Conservation (phyloP, 2,113 vertebrate species). For the Caranx ignobilis region DNA sequence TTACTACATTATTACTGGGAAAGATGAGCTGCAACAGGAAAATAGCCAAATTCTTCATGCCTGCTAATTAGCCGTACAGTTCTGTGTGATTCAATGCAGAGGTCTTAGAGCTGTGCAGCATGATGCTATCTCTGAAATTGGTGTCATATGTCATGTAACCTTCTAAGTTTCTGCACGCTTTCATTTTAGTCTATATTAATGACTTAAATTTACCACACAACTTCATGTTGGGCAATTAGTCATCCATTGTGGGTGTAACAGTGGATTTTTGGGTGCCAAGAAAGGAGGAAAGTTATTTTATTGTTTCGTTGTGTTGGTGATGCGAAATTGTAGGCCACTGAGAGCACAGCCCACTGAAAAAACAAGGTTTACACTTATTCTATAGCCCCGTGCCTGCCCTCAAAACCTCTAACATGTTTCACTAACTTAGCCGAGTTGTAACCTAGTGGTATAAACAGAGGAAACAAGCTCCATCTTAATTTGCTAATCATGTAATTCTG, state of each 20-base stretch:
- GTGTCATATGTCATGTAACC: no score
- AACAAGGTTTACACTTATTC: slow-evolving; percentile 1
- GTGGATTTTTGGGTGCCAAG: not conserved
- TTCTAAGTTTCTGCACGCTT: no score
- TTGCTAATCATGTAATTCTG: not conserved
- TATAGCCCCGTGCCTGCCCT: not conserved
- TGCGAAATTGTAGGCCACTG: not conserved
- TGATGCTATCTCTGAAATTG: no score
- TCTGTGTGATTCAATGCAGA: no score
- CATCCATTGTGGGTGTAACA: not conserved
- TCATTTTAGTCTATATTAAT: not conserved
- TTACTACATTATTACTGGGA: not conserved
- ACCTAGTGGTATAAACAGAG: not conserved
- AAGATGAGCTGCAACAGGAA: not conserved
- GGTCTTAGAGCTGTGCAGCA: no score
- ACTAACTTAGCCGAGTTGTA: not conserved
- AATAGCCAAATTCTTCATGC: not conserved
- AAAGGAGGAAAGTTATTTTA: not conserved
- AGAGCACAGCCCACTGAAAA: not conserved
- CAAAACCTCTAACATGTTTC: not conserved
- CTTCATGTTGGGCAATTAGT: no score
- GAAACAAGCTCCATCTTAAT: not conserved
- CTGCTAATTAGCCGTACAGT: not conserved
- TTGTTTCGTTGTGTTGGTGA: not conserved
- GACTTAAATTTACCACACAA: no score